These are phyloP conservation scores for Molossus alvarezi DNA, from an alignment of 2,797 vertebrate genomes.

Conservation along the genomic window DNA sequence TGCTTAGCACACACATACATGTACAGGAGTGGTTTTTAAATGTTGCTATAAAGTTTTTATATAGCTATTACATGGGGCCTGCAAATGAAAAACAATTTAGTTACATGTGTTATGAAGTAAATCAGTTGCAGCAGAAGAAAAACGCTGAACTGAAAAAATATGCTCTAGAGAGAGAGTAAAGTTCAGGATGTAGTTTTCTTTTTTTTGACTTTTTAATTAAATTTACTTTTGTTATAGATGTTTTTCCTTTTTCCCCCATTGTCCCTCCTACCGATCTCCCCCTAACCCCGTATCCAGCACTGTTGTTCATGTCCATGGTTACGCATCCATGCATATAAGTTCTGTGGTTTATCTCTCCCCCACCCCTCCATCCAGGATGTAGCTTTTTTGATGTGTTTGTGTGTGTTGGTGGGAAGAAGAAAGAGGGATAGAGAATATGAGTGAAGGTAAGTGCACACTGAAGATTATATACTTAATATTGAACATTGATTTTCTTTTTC, in stretches of 20 bases:
- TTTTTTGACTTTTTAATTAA: too few species aligned
- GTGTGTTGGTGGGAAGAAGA: background rate
- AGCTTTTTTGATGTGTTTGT: background rate
- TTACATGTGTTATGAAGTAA: constrained; percentile 35
- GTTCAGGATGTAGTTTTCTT: constrained; percentile 2
- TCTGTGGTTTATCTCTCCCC: too few species aligned
- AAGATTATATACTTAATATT: background rate
- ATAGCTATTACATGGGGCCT: constrained; percentile 12
- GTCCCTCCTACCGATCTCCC: too few species aligned
- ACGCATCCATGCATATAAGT: too few species aligned
- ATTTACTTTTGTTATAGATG: too few species aligned
- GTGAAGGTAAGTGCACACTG: background rate
- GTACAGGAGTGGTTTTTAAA: background rate
- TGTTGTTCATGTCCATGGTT: too few species aligned
- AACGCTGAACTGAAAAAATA: constrained; percentile 3
- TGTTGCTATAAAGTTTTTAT: background rate
- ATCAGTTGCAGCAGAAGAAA: background rate
- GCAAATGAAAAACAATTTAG: constrained; percentile 34
- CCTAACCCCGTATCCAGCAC: too few species aligned
- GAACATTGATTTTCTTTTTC: background rate
- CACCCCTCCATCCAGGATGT: background rate
- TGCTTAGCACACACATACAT: background rate
- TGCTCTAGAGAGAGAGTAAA: background rate
- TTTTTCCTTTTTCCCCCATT: too few species aligned
- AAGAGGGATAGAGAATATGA: background rate